A percentile compares a stretch with the other conserved stretches of the same genome.
phyloP scores from a whole-genome alignment of 23 tunicate species.

The Halocynthia aurantium region DNA sequence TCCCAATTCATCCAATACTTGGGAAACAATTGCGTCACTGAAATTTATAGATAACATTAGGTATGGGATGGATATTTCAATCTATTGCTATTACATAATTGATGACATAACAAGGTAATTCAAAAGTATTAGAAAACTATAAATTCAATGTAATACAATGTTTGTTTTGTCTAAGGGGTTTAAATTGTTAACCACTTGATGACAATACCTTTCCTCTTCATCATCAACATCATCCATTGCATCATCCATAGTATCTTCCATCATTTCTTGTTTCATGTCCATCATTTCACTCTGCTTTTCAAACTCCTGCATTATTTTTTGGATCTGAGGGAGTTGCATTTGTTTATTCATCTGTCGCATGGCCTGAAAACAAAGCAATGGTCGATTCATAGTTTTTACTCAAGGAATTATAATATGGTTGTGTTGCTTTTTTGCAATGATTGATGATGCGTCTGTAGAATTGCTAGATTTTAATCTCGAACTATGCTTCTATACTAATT shows the following conservation, averaged over 20 bases:
- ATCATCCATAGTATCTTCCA: constrained; percentile 99
- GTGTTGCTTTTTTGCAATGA: too few species aligned
- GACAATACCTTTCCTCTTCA: constrained; percentile 85
- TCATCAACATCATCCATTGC: constrained; percentile 98
- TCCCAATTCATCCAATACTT: constrained; percentile 91
- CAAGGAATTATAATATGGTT: too few species aligned
- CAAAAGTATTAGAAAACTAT: too few species aligned
- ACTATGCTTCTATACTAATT: too few species aligned
- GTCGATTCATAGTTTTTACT: too few species aligned
- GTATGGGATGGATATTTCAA: too few species aligned
- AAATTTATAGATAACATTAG: neutral
- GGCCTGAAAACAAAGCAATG: constrained; percentile 45
- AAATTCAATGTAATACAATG: too few species aligned
- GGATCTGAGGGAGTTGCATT: constrained; percentile 99
- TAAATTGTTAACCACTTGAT: neutral
- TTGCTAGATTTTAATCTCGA: too few species aligned
- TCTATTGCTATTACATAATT: too few species aligned
- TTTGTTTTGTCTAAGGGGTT: neutral
- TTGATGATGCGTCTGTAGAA: too few species aligned
- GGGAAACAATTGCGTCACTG: constrained; percentile 83
- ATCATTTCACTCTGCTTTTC: constrained; percentile 91
- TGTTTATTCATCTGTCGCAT: constrained; percentile 97
- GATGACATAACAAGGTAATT: too few species aligned
- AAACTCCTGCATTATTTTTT: constrained; percentile 97
- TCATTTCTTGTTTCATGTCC: constrained; percentile 99